Percentiles rank a stretch among this genome's conserved stretches.
Evolutionary conservation across 2,113 vertebrate genomes (phyloP).

Genomic region (Puffinus mauretanicus): DNA sequence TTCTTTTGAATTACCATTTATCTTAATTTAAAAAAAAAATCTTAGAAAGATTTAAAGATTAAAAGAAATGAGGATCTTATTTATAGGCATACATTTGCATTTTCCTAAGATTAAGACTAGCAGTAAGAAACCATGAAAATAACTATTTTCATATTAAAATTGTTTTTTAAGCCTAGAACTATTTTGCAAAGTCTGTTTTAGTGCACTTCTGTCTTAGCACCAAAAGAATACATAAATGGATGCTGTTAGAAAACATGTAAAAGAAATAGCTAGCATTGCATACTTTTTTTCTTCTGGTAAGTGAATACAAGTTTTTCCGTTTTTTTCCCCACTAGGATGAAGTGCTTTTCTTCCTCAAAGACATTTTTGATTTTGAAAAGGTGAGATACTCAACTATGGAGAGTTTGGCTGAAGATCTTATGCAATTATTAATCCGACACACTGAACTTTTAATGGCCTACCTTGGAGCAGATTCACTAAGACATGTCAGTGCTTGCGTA

Average conservation of each 20-base stretch:
- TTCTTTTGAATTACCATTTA: background rate
- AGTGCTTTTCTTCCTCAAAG: constrained; percentile 92
- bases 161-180: background rate
- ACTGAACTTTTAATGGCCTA: constrained; percentile 84
- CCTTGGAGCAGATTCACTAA: constrained; percentile 75
- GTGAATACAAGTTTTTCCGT: background rate
- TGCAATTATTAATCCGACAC: constrained; percentile 82
- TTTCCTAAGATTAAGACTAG: background rate
- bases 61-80: background rate
- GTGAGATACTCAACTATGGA: constrained; percentile 88
- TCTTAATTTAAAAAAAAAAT: background rate
- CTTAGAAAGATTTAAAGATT: background rate
- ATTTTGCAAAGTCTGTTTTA: background rate
- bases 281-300: background rate
- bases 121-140: background rate
- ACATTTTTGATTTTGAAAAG: constrained; percentile 96
- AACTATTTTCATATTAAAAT: background rate
- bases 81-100: background rate
- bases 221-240: background rate
- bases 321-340: constrained; percentile 79
- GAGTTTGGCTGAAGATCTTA: constrained; percentile 86
- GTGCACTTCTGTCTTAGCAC: background rate
- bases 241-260: background rate
- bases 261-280: background rate
- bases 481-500: constrained; percentile 64